Evolutionary conservation across 2,113 vertebrate species (phyloP).

Genomic region (Tylochromis polylepis): DNA sequence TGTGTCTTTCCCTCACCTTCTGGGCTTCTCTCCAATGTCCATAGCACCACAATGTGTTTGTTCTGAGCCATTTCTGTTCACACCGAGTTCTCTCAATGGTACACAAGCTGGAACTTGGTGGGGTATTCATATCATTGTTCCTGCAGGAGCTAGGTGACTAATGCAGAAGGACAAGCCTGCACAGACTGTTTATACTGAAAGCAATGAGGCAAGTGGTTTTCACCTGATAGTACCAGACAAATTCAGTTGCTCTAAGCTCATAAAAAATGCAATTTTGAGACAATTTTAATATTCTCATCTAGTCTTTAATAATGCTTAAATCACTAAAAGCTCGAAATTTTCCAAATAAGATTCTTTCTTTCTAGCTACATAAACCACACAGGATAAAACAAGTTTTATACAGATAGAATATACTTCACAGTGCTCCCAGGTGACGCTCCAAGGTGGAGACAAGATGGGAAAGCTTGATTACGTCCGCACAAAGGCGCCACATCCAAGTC

Average conservation of each 20-base stretch:
- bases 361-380: background rate
- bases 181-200: background rate
- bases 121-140: conserved; percentile 32
- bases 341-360: background rate
- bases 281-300: background rate
- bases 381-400: background rate
- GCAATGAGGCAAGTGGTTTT: background rate
- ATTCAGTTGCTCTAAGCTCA: background rate
- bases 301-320: background rate
- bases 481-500: background rate
- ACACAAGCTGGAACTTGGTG: conserved; percentile 2
- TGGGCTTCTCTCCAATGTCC: conserved; percentile 1
- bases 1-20: background rate
- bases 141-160: conserved; percentile 5
- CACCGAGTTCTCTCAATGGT: background rate
- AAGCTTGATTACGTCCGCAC: background rate
- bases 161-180: background rate
- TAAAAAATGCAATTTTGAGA: background rate
- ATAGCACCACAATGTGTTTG: background rate
- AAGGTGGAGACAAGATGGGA: background rate
- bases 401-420: background rate
- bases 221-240: background rate
- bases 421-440: background rate
- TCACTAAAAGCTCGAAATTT: background rate
- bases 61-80: background rate